Evolutionary conservation across 1,140 invertebrate genomes (phyloP), one percentile per base, ranked within the genome.

Genomic region (Zaprionus capensis): DNA sequence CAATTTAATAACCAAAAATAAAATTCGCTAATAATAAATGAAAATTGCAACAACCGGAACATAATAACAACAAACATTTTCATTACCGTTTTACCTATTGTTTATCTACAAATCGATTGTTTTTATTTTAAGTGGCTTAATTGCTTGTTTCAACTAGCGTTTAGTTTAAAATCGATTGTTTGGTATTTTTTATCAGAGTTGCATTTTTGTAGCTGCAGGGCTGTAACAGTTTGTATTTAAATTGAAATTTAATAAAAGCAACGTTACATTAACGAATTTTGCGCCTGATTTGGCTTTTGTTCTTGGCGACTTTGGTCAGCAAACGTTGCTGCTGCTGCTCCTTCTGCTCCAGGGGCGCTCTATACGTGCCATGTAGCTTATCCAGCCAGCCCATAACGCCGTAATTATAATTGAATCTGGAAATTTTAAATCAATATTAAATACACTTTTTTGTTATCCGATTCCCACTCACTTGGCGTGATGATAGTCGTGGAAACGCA

Each of bases 401-500:
- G 90, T 94, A 98, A 91, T 97, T 97, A 80, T 98, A 96, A 81
- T 96, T 97, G 86, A 97, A 97, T 84, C 96, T 97, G 46, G 17
- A 36, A 64, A 20, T 11, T 24, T 28, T 93, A 93, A 46, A 71
- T 66, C 53, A 78, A 28, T 46, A 17, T 46, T 3, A 44, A 17
- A 58, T 9, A n/a, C 12, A 14, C 44, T 22, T 20, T 12, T 26
- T 41, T 11, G 12, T 56, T 20, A 5, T 44, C 31, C 5, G 17
- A 4, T 22, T 34, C 12, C 4, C 36, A 76, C 88, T 58, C 53
- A 97, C 97, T 97, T 97, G 70, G 96, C 93, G 92, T 98, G 97
- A 92, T 98, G 97, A 92, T 96, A 98, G 93, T 98, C 97, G 85
- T 98, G 97, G 28, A 96, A 96, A 92, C 98, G 96, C 11, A 97